Evolutionary conservation across 2,888 invertebrate genomes (phyloP).

Genomic region (Pollenia angustigena): DNA sequence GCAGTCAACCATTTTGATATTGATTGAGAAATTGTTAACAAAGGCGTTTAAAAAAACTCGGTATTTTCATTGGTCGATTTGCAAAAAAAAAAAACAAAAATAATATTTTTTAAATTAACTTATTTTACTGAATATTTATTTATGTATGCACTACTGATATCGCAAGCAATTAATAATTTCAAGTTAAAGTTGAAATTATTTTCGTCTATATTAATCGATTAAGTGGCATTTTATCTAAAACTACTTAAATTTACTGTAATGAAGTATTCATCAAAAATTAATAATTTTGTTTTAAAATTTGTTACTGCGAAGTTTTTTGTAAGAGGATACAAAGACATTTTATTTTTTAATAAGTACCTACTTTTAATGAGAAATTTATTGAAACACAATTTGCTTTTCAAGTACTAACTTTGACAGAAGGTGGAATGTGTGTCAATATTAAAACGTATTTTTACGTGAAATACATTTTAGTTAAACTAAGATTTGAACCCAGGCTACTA

Average conservation of each 20-base stretch:
- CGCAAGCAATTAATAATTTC: background rate
- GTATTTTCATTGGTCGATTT: slow-evolving; percentile 9
- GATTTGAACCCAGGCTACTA: too few relatives aligned
- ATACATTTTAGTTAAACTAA: too few relatives aligned
- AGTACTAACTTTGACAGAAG: too few relatives aligned
- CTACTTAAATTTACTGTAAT: background rate
- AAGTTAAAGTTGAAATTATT: background rate
- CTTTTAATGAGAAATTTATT: too few relatives aligned
- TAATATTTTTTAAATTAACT: background rate
- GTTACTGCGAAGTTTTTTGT: too few relatives aligned
- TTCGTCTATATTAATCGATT: background rate
- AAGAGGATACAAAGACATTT: too few relatives aligned
- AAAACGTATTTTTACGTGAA: too few relatives aligned
- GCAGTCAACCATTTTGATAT: background rate
- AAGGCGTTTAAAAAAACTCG: background rate
- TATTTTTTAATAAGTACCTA: too few relatives aligned
- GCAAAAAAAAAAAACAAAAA: background rate
- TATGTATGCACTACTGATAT: background rate
- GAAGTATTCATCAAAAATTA: background rate
- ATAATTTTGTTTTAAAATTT: too few relatives aligned
- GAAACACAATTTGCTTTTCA: too few relatives aligned
- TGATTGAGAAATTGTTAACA: background rate
- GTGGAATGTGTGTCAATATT: too few relatives aligned
- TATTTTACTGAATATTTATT: background rate
- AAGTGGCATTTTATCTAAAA: slow-evolving; percentile 5